Percentiles rank a stretch among this genome's conserved stretches.
These are phyloP conservation scores for Dromiciops gliroides DNA, from an alignment of 2,113 vertebrate genomes.

Conservation along the genomic window DNA sequence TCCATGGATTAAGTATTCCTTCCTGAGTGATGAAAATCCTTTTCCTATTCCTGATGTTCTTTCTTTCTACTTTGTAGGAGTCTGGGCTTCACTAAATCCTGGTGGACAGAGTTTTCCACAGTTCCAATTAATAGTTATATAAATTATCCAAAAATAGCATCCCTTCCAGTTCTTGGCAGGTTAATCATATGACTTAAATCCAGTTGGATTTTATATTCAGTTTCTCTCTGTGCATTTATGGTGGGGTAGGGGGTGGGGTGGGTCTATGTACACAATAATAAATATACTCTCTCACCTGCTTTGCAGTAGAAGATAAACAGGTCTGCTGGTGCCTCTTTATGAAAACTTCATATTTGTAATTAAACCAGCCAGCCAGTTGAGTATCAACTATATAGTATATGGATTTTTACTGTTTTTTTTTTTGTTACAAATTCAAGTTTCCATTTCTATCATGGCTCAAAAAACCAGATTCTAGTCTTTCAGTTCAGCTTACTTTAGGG, in stretches of 20 bases:
- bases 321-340: not conserved
- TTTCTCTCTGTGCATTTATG: not conserved
- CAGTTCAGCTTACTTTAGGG: not conserved
- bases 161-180: constrained; percentile 36
- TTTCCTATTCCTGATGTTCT: not conserved
- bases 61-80: not conserved
- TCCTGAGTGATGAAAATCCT: not conserved
- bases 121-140: constrained; percentile 37
- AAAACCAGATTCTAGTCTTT: not conserved
- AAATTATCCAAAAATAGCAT: constrained; percentile 41
- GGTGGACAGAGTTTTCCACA: constrained; percentile 1
- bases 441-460: not conserved
- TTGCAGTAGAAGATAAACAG: not conserved
- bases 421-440: not conserved
- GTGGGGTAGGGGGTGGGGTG: constrained; percentile 12
- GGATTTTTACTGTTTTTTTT: not conserved
- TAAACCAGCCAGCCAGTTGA: not conserved
- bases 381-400: not conserved
- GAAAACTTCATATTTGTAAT: not conserved
- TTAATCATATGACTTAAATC: constrained; percentile 40
- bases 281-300: not conserved
- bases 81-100: constrained; percentile 21
- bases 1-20: not conserved
- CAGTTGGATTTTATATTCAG: constrained; percentile 42
- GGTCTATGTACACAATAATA: constrained; percentile 20